A percentile compares a stretch with the other conserved stretches of the same genome.
phyloP scores from a whole-genome alignment of 2,888 invertebrate species.

The Adelognathus sp. region DNA sequence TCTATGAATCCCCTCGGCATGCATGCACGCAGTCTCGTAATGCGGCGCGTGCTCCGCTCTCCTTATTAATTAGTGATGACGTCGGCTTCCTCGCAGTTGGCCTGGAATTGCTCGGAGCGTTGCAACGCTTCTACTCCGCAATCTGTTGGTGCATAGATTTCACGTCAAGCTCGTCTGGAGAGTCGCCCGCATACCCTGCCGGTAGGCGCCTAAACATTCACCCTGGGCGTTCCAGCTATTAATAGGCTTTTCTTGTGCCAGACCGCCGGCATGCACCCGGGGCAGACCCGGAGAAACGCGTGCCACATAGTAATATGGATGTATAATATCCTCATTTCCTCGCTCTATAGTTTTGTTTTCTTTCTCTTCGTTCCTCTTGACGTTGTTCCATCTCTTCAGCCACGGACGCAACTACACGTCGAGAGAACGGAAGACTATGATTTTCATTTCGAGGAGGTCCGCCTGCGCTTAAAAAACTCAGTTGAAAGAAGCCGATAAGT shows the following conservation, averaged over 20 bases:
- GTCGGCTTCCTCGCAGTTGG: slow-evolving; percentile 68
- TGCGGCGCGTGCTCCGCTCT: slow-evolving; percentile 59
- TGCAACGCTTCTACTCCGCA: slow-evolving; percentile 32
- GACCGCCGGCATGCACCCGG: slow-evolving; percentile 43
- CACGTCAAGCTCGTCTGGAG: neutral
- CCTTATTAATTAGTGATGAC: slow-evolving; percentile 69
- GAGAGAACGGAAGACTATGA: neutral
- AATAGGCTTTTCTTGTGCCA: slow-evolving; percentile 40
- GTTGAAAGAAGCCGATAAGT: slow-evolving; percentile 44
- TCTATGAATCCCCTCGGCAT: neutral
- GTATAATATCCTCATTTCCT: slow-evolving; percentile 41
- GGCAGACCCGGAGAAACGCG: slow-evolving; percentile 26
- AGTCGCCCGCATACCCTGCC: slow-evolving; percentile 25
- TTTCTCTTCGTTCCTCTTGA: neutral
- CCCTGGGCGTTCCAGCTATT: slow-evolving; percentile 42
- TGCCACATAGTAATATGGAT: slow-evolving; percentile 33
- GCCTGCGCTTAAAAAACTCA: slow-evolving; percentile 3
- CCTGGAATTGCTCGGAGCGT: slow-evolving; percentile 4
- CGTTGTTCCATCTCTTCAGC: neutral
- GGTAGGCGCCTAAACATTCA: slow-evolving; percentile 23
- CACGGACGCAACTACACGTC: neutral
- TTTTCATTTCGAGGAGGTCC: neutral
- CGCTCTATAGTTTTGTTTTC: neutral
- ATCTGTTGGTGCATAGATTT: slow-evolving; percentile 29
- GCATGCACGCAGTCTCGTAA: slow-evolving; percentile 16